Base-by-base conservation (phyloP, 2,113 vertebrate species). In the Osmerus eperlanus region DNA sequence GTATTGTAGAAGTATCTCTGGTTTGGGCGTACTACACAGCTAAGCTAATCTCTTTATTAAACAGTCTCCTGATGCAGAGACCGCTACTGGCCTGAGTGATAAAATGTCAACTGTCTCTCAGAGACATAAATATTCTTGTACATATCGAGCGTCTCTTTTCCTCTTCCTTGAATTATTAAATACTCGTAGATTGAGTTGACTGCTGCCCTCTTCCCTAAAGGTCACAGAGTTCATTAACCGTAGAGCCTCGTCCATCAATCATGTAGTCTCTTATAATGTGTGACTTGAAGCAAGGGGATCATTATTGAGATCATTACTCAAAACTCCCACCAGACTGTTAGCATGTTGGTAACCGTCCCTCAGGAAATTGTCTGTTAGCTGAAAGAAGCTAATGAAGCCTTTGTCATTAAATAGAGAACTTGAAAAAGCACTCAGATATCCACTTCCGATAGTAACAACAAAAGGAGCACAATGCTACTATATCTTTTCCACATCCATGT, bases 101-200 rank as follows among this genome's bases (percentile, higher is more conserved):
- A 88, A 91, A 91, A 92, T 90, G 86, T 91, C 77, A 85, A 76
- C 87, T 90, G 85, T 87, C 83, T 86, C 75, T 88, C 79, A 83
- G 77, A 83, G 77, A 75, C 73, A 82, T 89, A 90, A 91, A 84
- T 91, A 89, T 89, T 91, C 86, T 81, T 61, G 76, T 88, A 53
- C 79, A 83, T 75, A 73, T 79, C 51, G 83, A 88, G 73, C 65
- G 61, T 83, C 89, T 92, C 89, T 23, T 67, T 76, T 81, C 80
- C 79, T 21, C 36, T 56, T 1, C 54, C 54, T 85, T 94, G 89
- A 93, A 93, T 94, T 93, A 92, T 93, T 94, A 91, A 94, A 90
- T 85, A 81, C 85, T 83, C 81, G 81, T 79, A 88, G 89, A 89
- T 91, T 91, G 82, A 87, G 86, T 87, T 88, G 81, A 91, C 88